Conservation (phyloP, 2,797 vertebrate species). For the Nannoperca obscura region DNA sequence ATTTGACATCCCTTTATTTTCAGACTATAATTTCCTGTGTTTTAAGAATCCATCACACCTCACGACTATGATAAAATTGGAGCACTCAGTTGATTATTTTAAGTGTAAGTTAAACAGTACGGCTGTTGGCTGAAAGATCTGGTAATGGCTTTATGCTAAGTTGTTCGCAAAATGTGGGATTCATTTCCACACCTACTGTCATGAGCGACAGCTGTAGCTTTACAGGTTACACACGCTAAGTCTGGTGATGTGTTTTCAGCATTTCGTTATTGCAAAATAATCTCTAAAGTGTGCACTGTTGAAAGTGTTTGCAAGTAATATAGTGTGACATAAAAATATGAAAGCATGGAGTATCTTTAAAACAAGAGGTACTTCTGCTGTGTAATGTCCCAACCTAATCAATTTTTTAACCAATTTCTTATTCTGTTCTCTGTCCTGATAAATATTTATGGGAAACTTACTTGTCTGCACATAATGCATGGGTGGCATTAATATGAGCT, state of each 20-base stretch:
- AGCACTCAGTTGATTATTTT: background rate
- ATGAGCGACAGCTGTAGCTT: background rate
- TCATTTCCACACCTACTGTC: background rate
- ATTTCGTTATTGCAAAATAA: background rate
- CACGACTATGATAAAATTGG: background rate
- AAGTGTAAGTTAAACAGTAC: background rate
- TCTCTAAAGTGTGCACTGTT: background rate
- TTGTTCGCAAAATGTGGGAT: background rate
- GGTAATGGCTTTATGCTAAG: background rate
- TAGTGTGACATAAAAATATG: background rate
- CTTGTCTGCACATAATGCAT: constrained; percentile 24
- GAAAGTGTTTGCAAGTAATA: background rate
- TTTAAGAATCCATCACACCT: background rate
- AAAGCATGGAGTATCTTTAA: constrained; percentile 12
- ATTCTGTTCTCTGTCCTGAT: constrained; percentile 38
- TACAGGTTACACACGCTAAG: background rate
- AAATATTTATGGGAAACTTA: constrained; percentile 54
- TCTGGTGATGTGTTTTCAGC: background rate
- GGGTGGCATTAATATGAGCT: constrained; percentile 43
- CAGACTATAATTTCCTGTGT: constrained; percentile 13
- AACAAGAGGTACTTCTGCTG: constrained; percentile 19
- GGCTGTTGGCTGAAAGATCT: background rate
- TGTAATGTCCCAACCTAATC: constrained; percentile 20
- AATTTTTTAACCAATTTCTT: constrained; percentile 24
- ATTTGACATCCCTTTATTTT: background rate